A percentile compares a stretch with the other conserved stretches of the same genome.
Conservation (phyloP, 2,797 vertebrate genomes). For the Mormyrops boulengeri region DNA sequence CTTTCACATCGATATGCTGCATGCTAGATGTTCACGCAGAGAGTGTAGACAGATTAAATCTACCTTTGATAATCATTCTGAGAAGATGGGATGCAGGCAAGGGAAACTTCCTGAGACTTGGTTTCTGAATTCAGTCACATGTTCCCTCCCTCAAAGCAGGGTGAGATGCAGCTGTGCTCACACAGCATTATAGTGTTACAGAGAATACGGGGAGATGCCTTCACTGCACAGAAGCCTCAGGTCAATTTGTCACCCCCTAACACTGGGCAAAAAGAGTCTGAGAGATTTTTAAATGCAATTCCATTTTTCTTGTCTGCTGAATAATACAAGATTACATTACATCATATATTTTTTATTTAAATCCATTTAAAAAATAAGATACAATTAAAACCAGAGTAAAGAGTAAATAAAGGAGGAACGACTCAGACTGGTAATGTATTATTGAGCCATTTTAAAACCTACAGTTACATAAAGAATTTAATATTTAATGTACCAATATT, state of each 20-base stretch:
- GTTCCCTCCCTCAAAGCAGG: not conserved
- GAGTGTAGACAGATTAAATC: constrained; percentile 23
- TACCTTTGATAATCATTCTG: constrained; percentile 41
- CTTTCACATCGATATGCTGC: constrained; percentile 43
- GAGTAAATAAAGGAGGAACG: not conserved
- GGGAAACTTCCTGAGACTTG: not conserved
- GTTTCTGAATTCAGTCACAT: constrained; percentile 2
- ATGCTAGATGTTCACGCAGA: constrained; percentile 56
- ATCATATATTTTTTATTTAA: not conserved
- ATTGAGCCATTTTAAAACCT: not conserved
- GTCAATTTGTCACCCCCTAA: not conserved
- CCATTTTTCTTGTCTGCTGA: not conserved
- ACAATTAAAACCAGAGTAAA: not conserved
- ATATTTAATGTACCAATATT: not conserved
- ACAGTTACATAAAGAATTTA: not conserved
- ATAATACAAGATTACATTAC: not conserved
- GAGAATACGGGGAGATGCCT: not conserved
- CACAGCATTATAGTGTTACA: not conserved
- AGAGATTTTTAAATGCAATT: not conserved
- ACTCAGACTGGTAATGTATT: not conserved
- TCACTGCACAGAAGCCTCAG: not conserved
- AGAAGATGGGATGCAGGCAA: constrained; percentile 27
- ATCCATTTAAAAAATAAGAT: not conserved
- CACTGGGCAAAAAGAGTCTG: not conserved
- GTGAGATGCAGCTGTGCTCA: not conserved